phyloP scores from a whole-genome alignment of 2,113 vertebrate genomes.

The Gadus chalcogrammus region DNA sequence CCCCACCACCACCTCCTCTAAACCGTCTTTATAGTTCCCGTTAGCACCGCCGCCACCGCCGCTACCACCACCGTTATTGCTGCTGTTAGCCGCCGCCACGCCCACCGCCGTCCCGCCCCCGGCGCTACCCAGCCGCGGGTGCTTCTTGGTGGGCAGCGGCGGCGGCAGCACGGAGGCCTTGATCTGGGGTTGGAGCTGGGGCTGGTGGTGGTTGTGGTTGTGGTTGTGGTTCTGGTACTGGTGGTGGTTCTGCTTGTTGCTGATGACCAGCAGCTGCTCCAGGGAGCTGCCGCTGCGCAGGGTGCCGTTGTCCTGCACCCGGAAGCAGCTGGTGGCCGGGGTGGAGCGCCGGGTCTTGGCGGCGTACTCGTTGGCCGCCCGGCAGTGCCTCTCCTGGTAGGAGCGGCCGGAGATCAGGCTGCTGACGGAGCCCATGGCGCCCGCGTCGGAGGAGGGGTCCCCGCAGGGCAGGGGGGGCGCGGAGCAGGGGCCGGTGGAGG shows the following conservation, averaged over 20 bases:
- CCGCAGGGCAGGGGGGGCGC: constrained; percentile 44
- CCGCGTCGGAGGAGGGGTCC: constrained; percentile 15
- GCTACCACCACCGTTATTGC: background rate
- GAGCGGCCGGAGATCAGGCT: constrained; percentile 91
- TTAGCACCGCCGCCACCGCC: constrained; percentile 37
- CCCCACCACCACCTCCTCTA: constrained; percentile 73
- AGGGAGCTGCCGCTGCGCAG: constrained; percentile 75
- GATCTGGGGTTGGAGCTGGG: constrained; percentile 21
- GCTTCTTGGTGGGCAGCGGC: constrained; percentile 72
- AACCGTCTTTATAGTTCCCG: constrained; percentile 74
- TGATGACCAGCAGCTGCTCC: constrained; percentile 76
- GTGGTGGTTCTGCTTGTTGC: constrained; percentile 52
- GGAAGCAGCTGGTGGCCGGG: constrained; percentile 77
- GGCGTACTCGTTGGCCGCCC: constrained; percentile 67
- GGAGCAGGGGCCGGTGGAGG: constrained; percentile 41
- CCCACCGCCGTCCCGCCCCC: constrained; percentile 12
- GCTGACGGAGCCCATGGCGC: constrained; percentile 91
- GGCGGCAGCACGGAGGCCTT: constrained; percentile 50
- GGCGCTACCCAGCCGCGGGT: constrained; percentile 58
- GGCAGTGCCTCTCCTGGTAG: constrained; percentile 77
- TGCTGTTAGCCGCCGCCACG: constrained; percentile 6
- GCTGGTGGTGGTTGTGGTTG: background rate
- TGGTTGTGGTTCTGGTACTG: background rate
- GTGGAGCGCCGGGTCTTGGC: constrained; percentile 68
- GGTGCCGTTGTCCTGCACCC: constrained; percentile 68